Evolutionary conservation across 2,888 invertebrate genomes (phyloP).

Genomic region (Lasioglossum villosulum): DNA sequence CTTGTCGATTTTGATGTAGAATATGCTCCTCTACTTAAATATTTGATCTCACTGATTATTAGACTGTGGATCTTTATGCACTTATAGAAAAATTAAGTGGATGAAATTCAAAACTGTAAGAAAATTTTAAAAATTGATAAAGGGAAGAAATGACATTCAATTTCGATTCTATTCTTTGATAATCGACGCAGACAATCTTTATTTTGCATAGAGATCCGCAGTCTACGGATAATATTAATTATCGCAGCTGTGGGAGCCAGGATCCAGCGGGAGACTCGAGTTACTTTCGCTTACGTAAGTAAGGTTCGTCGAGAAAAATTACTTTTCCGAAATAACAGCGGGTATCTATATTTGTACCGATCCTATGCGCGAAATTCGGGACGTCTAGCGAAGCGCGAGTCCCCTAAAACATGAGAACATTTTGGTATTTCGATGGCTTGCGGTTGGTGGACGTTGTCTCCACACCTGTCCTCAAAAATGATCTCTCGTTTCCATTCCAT

Average conservation of each 20-base stretch:
- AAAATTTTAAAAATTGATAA: no score
- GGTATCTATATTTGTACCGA: conserved; percentile 21
- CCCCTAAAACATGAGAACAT: background rate
- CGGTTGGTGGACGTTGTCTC: background rate
- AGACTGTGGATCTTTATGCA: no score
- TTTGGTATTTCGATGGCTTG: conserved; percentile 4
- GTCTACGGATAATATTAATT: background rate
- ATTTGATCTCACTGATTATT: background rate
- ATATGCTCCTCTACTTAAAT: background rate
- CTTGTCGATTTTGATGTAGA: no score
- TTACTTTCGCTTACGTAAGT: conserved; percentile 24
- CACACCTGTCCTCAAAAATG: background rate
- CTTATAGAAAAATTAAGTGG: no score
- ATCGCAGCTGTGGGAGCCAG: background rate
- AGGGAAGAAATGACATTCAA: no score
- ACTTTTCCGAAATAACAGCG: conserved; percentile 31
- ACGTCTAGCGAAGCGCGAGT: background rate
- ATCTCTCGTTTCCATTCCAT: no score
- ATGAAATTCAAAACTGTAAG: no score
- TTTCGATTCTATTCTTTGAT: no score
- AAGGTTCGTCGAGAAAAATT: conserved; percentile 28
- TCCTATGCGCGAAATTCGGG: background rate
- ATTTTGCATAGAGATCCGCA: no score
- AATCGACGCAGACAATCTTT: no score
- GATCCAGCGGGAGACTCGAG: background rate